Base-by-base conservation (phyloP, 2,888 invertebrate genomes). In the Parnassius glacialis region DNA sequence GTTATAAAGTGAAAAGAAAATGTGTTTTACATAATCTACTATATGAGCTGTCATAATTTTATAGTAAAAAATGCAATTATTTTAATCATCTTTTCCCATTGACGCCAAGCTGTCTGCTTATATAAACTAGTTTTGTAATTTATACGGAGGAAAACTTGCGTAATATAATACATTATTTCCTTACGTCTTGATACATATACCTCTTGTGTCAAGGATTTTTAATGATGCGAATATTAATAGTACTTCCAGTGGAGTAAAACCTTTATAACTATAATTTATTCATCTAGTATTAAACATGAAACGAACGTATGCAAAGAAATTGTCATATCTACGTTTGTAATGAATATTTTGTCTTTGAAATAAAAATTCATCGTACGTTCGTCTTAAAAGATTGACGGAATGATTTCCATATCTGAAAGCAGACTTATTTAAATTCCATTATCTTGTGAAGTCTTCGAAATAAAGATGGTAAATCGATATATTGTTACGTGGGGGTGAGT, bases 371-470 rank as follows among this genome's bases (percentile, higher is more conserved):
- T 47, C n/a, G 34, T 34, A 5, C 48, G 12, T 73, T 76, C 74
- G 48, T 48, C 48, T 48, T 72, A 70, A 68, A 67, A 66, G 74
- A 76, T 71, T 75, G 79, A 74, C 74, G 74, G 71, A 68, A 58
- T 70, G 69, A 76, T 79, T 78, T 75, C 74, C 75, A 73, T 69
- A 65, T 60, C 64, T 67, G 59, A 67, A 71, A 68, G 69, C 70
- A 67, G 10, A 42, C 47, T 59, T 16, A 60, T 54, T 42, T 48
- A 13, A 48, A 48, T 48, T 48, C 48, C 48, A 48, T 48, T 48
- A 16, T 48, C 48, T 48, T 13, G 48, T n/a, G 48, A 12, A 48
- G 16, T 45, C 3, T 45, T 45, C 7, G 12, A 45, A 45, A 3
- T 7, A 11, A 45, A 45, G 34, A 34, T 34, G 34, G 34, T 34